Evolutionary conservation across 2,797 vertebrate genomes (phyloP), one percentile per base, ranked within the genome.

Genomic region (Diplodus sargus): DNA sequence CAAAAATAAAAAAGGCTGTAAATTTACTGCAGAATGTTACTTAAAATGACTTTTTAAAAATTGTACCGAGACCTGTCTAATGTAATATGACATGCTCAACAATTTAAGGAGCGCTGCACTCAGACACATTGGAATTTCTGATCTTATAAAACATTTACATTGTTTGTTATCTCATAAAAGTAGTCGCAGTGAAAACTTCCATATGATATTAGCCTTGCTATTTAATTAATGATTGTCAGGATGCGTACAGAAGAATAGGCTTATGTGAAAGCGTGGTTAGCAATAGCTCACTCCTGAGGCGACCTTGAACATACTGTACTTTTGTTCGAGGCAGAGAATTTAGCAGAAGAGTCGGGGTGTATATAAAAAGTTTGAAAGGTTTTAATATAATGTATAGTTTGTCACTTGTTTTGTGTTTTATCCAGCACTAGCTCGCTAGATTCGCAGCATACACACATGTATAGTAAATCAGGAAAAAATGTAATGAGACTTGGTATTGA

Each of bases 371-470:
- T 12, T 12, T 1, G 1, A 78, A 68, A 76, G 49, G 54, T 87
- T 84, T 85, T 80, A 84, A 84, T 74, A 71, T 85, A 78, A 85
- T 86, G 25, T 82, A 88, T 63, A 85, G 60, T 71, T 76, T 82
- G 75, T 85, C 34, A 51, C 58, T 80, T 79, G 47, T 59, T 59
- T 87, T 82, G 65, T 89, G 71, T 82, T 82, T 83, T 72, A 72
- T 72, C 42, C 28, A 60, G 63, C 65, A 39, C 65, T 79, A 85
- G 75, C 70, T 79, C 11, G 47, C 63, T 86, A 43, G 60, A 69
- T 51, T 77, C 83, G 76, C 69, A 54, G 56, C 77, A 78, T 63
- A 66, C 54, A 74, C 59, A 73, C 62, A 65, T 45, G 57, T 78
- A 72, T 61, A 73, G 58, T 68, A 64, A 86, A 84, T 76, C 78